A percentile compares a stretch with the other conserved stretches of the same genome.
phyloP scores from a whole-genome alignment of 2,113 vertebrate species.

The Pelvicachromis taeniatus region DNA sequence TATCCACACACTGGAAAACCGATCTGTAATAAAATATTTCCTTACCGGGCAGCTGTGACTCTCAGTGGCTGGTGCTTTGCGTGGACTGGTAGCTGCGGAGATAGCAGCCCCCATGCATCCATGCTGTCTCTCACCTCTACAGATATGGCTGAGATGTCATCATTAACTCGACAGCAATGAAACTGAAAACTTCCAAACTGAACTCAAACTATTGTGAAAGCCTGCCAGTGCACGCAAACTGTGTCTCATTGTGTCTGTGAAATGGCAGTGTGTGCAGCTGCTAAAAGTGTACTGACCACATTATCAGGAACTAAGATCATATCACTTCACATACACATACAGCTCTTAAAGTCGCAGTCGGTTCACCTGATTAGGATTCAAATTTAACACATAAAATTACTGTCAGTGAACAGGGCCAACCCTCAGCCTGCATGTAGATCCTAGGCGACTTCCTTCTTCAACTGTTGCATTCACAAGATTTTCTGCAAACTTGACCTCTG shows the following conservation, averaged over 20 bases:
- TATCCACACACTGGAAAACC: neutral
- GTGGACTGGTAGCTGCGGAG: constrained; percentile 9
- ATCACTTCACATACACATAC: neutral
- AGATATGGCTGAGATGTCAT: neutral
- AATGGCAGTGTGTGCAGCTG: neutral
- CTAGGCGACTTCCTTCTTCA: neutral
- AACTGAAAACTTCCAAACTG: neutral
- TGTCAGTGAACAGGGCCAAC: neutral
- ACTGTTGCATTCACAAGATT: neutral
- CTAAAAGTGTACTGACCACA: constrained; percentile 26
- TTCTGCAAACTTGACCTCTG: neutral
- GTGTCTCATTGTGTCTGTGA: neutral
- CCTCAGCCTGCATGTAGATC: neutral
- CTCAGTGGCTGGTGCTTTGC: neutral
- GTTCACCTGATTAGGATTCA: neutral
- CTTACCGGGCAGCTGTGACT: constrained; percentile 36
- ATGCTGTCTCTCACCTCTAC: constrained; percentile 17
- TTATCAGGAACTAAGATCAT: constrained; percentile 49
- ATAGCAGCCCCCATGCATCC: constrained; percentile 50
- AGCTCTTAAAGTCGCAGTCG: constrained; percentile 58
- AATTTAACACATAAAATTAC: neutral
- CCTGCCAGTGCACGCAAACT: neutral
- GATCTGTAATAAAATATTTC: neutral
- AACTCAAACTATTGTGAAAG: neutral
- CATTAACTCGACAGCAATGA: neutral